Conservation (phyloP, 2,113 vertebrate genomes). For the Nothocercus nigrocapillus region DNA sequence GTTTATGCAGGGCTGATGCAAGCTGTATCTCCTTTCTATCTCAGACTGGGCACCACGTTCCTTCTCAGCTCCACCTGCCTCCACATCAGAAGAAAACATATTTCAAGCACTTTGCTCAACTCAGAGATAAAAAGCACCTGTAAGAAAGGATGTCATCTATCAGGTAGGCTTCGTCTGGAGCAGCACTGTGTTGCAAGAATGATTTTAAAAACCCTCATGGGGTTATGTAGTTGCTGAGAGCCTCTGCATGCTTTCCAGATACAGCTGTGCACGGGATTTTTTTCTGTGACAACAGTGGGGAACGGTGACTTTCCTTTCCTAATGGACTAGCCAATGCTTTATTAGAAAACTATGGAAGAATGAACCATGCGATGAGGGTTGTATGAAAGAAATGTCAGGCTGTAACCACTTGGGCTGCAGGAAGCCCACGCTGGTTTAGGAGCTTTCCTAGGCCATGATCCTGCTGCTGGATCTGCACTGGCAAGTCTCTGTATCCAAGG, state of each 20-base stretch:
- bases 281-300: background rate
- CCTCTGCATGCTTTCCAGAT: background rate
- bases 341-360: background rate
- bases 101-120: conserved; percentile 8
- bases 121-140: background rate
- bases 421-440: background rate
- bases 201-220: background rate
- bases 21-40: background rate
- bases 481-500: background rate
- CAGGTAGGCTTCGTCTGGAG: background rate
- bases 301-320: background rate
- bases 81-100: background rate
- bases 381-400: conserved; percentile 44
- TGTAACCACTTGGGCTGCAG: background rate
- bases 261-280: background rate
- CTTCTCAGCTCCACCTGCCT: background rate
- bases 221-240: background rate
- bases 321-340: background rate
- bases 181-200: background rate
- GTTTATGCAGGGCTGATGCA: background rate
- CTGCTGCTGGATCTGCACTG: background rate
- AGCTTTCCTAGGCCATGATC: background rate
- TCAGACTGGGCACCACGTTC: background rate
- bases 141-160: background rate
- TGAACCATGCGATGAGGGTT: background rate